These are phyloP conservation scores for Microctonus hyperodae DNA, from an alignment of 2,888 invertebrate genomes.

Conservation along the genomic window DNA sequence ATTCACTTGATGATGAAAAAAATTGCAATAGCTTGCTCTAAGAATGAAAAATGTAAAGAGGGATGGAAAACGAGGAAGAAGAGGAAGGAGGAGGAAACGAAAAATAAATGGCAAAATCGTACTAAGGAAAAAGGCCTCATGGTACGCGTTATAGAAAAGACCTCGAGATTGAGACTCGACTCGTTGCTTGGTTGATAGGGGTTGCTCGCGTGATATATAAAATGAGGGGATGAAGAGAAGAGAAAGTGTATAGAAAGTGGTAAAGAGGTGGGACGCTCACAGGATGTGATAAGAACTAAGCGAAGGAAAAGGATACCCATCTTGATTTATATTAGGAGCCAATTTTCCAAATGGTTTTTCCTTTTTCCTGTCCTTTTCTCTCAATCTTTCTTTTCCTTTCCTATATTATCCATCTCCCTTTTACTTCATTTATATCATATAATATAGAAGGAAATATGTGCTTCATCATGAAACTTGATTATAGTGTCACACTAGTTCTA, in stretches of 20 bases:
- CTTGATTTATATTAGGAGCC: conserved; percentile 48
- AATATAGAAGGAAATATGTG: conserved; percentile 10
- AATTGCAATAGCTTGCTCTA: not conserved
- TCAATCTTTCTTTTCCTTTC: conserved; percentile 15
- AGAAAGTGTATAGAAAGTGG: conserved; percentile 1
- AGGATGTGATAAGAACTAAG: conserved; percentile 36
- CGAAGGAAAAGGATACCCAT: conserved; percentile 36
- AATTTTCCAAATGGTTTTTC: conserved; percentile 44
- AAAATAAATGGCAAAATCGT: not conserved
- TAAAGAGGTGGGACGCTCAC: conserved; percentile 3
- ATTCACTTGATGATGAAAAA: no score
- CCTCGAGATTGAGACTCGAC: not conserved
- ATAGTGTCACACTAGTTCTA: not conserved
- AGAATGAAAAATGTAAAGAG: not conserved
- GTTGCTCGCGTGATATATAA: not conserved
- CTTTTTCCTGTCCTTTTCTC: conserved; percentile 35
- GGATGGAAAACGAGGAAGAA: no score
- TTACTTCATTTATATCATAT: conserved; percentile 18
- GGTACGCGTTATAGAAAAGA: not conserved
- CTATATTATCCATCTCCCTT: conserved; percentile 10
- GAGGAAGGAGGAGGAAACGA: no score
- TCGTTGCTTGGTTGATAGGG: conserved; percentile 1
- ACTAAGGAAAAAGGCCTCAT: not conserved
- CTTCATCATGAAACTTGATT: conserved; percentile 16
- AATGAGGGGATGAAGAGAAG: not conserved